These are phyloP conservation scores for Microcebus ravelobensis DNA, from an alignment of 2,113 vertebrate genomes.

Conservation along the genomic window DNA sequence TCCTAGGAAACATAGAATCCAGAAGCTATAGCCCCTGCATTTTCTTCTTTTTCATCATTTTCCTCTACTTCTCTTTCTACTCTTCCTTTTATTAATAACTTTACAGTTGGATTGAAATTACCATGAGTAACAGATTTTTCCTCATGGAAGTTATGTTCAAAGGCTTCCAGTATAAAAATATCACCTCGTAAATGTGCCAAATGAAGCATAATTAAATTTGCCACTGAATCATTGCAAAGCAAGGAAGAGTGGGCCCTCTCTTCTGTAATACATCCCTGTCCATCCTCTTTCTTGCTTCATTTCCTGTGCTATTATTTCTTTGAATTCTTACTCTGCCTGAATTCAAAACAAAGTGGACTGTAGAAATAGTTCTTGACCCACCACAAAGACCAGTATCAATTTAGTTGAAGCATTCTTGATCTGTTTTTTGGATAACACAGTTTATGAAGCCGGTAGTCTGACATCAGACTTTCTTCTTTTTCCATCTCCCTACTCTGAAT, in stretches of 20 bases:
- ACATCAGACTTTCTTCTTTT: neutral
- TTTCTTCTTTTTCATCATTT: neutral
- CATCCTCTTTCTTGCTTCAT: neutral
- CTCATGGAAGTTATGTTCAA: neutral
- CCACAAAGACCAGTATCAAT: neutral
- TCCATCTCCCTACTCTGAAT: neutral
- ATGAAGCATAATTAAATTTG: neutral
- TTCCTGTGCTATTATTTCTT: neutral
- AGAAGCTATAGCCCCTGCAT: neutral
- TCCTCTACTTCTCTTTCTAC: neutral
- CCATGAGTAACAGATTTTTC: neutral
- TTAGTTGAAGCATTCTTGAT: neutral
- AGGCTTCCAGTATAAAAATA: slow-evolving; percentile 34
- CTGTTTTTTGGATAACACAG: neutral
- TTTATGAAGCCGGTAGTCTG: neutral
- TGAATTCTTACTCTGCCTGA: neutral
- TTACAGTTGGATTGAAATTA: slow-evolving; percentile 19
- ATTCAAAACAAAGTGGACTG: neutral
- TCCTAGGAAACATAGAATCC: neutral
- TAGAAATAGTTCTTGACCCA: neutral
- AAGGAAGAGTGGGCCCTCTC: neutral
- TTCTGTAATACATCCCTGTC: neutral
- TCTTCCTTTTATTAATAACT: slow-evolving; percentile 17
- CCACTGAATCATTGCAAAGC: neutral
- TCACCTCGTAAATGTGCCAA: neutral